These are phyloP conservation scores for Lobophora halterata DNA, from an alignment of 2,888 invertebrate species.

Conservation along the genomic window DNA sequence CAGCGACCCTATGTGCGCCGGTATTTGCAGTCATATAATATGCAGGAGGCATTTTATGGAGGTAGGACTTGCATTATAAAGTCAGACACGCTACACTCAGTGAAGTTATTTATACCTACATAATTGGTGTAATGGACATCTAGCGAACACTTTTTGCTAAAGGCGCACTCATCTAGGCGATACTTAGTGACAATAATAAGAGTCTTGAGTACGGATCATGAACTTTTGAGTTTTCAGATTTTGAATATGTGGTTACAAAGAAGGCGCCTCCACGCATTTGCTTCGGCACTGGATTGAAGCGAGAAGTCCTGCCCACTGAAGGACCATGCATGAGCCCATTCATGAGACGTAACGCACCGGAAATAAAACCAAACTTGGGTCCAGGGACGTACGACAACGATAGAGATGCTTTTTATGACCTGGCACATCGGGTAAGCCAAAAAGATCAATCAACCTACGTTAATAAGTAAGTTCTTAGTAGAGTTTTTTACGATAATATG, in stretches of 20 bases:
- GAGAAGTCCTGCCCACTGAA: conserved; percentile 65
- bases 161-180: no score
- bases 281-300: conserved; percentile 71
- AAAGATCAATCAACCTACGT: no score
- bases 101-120: no score
- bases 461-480: no score
- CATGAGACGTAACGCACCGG: conserved; percentile 63
- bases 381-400: conserved; percentile 55
- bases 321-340: conserved; percentile 69
- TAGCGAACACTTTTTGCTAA: no score
- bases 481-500: no score
- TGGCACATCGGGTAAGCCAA: conserved; percentile 53
- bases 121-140: no score
- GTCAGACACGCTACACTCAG: conserved; percentile 3
- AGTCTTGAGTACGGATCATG: background rate
- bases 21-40: conserved; percentile 60
- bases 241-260: conserved; percentile 79
- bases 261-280: conserved; percentile 66
- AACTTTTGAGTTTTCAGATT: conserved; percentile 55
- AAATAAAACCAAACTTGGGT: conserved; percentile 51
- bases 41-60: conserved; percentile 61
- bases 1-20: conserved; percentile 65
- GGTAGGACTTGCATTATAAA: conserved; percentile 59
- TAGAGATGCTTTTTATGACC: conserved; percentile 59
- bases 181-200: no score